Percentiles rank a stretch among this genome's conserved stretches.
Evolutionary conservation across 1,140 invertebrate genomes (phyloP).

Genomic region (Orius insidiosus): DNA sequence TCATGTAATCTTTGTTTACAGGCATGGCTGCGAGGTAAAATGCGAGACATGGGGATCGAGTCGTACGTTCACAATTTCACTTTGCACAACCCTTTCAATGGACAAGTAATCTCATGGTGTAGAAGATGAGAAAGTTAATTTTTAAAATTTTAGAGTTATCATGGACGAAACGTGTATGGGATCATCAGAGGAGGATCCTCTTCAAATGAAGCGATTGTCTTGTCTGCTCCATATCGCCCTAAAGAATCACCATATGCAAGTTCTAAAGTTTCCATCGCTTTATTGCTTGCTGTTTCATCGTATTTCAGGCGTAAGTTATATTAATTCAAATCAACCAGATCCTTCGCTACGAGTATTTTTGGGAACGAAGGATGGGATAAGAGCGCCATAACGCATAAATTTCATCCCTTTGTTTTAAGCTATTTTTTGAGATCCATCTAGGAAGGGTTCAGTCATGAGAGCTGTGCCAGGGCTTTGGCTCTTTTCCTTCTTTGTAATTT

Average conservation of each 20-base stretch:
- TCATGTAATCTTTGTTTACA: too few relatives aligned
- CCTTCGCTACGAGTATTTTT: too few relatives aligned
- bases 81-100: constrained; percentile 65
- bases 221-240: constrained; percentile 69
- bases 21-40: constrained; percentile 62
- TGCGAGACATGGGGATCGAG: constrained; percentile 71
- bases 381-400: too few relatives aligned
- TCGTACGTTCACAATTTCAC: constrained; percentile 84
- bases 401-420: too few relatives aligned
- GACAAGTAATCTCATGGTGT: constrained; percentile 41
- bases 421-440: too few relatives aligned
- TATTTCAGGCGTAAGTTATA: constrained; percentile 80
- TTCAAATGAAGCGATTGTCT: constrained; percentile 77
- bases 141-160: too few relatives aligned
- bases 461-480: too few relatives aligned
- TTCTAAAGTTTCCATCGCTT: constrained; percentile 69
- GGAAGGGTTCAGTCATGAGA: too few relatives aligned
- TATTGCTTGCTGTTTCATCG: constrained; percentile 76
- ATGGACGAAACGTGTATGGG: constrained; percentile 87
- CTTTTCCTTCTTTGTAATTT: too few relatives aligned
- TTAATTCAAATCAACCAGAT: too few relatives aligned
- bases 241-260: constrained; percentile 47
- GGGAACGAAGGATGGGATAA: too few relatives aligned
- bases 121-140: too few relatives aligned
- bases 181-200: constrained; percentile 76